These are phyloP conservation scores for Tipula vernalis DNA, from an alignment of 2,888 invertebrate genomes.

Conservation along the genomic window DNA sequence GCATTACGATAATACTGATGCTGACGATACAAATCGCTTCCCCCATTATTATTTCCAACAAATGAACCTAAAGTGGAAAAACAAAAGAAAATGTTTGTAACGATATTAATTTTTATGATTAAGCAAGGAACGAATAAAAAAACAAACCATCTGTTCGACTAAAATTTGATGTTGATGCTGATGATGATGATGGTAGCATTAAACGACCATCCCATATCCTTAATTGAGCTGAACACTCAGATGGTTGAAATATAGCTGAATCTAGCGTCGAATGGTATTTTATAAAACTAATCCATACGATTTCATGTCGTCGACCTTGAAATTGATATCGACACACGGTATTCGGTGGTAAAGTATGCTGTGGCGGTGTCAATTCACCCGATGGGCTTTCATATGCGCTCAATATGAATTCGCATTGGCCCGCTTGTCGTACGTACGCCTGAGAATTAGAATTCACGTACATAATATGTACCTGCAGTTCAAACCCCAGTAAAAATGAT, in stretches of 20 bases:
- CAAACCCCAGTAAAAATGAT: slow-evolving; percentile 68
- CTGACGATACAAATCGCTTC: neutral
- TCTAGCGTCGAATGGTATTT: slow-evolving; percentile 66
- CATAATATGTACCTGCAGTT: slow-evolving; percentile 66
- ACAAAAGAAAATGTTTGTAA: neutral
- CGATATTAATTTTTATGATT: neutral
- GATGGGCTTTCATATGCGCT: slow-evolving; percentile 61
- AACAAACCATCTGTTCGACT: neutral
- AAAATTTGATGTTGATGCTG: neutral
- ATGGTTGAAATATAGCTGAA: slow-evolving; percentile 49
- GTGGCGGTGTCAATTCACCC: slow-evolving; percentile 60
- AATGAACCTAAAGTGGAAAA: neutral
- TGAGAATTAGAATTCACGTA: slow-evolving; percentile 65
- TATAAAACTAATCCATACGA: slow-evolving; percentile 72
- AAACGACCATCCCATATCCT: slow-evolving; percentile 62
- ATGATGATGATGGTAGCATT: slow-evolving; percentile 18
- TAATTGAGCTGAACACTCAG: slow-evolving; percentile 60
- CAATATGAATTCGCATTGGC: slow-evolving; percentile 62
- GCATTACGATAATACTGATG: slow-evolving; percentile 28
- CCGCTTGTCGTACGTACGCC: slow-evolving; percentile 58
- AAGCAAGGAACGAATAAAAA: neutral
- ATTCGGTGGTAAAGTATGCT: slow-evolving; percentile 67
- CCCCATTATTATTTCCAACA: neutral
- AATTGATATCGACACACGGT: slow-evolving; percentile 73
- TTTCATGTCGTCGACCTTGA: slow-evolving; percentile 58